Evolutionary conservation across 2,113 vertebrate species (phyloP), one percentile per base, ranked within the genome.

Genomic region (Nyctibius bracteatus): DNA sequence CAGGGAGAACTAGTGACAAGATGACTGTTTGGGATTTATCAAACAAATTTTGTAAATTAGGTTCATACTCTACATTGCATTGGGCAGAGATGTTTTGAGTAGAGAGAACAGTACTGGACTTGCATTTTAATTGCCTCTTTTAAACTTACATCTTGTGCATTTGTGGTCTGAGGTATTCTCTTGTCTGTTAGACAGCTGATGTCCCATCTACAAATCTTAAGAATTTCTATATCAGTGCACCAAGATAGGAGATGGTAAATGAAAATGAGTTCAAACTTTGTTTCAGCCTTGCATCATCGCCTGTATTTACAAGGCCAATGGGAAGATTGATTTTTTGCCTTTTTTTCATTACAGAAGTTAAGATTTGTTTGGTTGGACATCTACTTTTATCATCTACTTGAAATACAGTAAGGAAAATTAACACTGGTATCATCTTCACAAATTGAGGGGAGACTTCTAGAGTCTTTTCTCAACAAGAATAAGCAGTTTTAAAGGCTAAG

Each of bases 1-100:
- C 47, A 13, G 63, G n/a, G 49, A 92, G 67, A 55, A 67, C 71
- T 79, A 75, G 75, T 51, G 78, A 49, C 47, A 88, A 51, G 81
- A 63, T 30, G 44, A 7, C 57, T 84, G 18, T 81, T 91, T 74
- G 83, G 71, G 77, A 67, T 77, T 78, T 92, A 63, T 88, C 88
- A 92, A 79, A 92, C 8, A 3, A 31, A 86, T 82, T 92, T 73
- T 94, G 39, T 92, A 82, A 96, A 92, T 95, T 96, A 71, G 27
- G 23, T 82, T 97, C 96, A 72, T 68, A 92, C 83, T 88, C 81
- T 52, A 68, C 41, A 88, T 93, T 92, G 49, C 35, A 70, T 28
- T 83, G 23, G 49, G 43, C n/a, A 86, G 90, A 71, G 39, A 27
- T 82, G 65, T 65, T 92, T 95, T 70, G 18, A 49, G 28, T 59